Evolutionary conservation across 2,797 vertebrate genomes (phyloP), one percentile per base, ranked within the genome.

Genomic region (Chrysocyon brachyurus): DNA sequence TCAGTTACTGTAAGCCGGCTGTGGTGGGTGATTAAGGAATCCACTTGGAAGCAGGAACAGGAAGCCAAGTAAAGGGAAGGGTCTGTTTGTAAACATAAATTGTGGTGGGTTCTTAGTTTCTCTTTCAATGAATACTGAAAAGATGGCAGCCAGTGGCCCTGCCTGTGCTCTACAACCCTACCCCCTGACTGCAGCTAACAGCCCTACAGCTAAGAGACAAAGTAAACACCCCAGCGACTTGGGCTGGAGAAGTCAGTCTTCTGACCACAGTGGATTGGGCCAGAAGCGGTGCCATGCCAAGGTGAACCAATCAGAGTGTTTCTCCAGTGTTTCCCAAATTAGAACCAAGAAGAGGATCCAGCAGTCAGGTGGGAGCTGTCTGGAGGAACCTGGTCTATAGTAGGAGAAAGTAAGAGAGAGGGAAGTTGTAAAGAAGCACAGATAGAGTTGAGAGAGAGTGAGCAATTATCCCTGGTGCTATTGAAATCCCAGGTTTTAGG

Each of bases 101-200:
- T 9, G 21, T 16, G 72, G 3, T 22, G 52, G 31, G 46, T 28
- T 56, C 21, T 84, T 40, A 3, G 6, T 59, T 90, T 46, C 66
- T 36, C 73, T 57, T 73, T 14, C n/a, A 33, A 1, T 3, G 12
- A 49, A 40, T 12, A 19, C 16, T 49, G 36, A n/a, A 56, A 81
- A 16, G 52, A 19, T 56, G 70, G 72, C 0, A 3, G 3, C 31
- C 28, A 0, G 17, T 6, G 64, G 4, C 68, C 9, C 0, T 0
- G 2, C 57, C 52, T 68, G 28, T 26, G 24, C 24, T 36, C 11
- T 5, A 3, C 17, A 15, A 4, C 49, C 4, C 8, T 14, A 22
- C 46, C 33, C 33, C 9, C 22, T 33, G 63, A 57, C n/a, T 36
- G 52, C 59, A 24, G 16, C 12, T 22, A 24, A n/a, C 9, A 33